Evolutionary conservation across 2,888 invertebrate species (phyloP).

Genomic region (Drosophila buzzatii): DNA sequence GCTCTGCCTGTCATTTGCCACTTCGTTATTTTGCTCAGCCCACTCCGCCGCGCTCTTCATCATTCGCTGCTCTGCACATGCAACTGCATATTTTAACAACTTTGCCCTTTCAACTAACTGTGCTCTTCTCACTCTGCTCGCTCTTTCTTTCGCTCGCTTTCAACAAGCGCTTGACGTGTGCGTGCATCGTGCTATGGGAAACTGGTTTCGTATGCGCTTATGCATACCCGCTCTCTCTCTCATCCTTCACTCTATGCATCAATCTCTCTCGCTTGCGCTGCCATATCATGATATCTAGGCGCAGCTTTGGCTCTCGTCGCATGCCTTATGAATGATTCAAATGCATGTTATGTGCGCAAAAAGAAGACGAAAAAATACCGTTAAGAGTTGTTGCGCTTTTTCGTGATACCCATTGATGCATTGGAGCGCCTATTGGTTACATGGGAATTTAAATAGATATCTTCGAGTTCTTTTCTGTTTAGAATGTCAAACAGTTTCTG

Average conservation of each 20-base stretch:
- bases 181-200: conserved; percentile 59
- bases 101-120: conserved; percentile 25
- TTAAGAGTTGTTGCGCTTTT: conserved; percentile 76
- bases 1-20: conserved; percentile 52
- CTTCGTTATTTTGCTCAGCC: conserved; percentile 60
- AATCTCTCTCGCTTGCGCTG: conserved; percentile 10
- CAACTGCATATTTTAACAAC: conserved; percentile 76
- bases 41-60: neutral
- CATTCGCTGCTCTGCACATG: conserved; percentile 56
- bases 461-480: neutral
- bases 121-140: neutral
- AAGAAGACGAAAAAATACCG: conserved; percentile 62
- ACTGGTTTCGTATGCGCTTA: conserved; percentile 61
- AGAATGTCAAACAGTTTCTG: neutral
- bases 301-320: conserved; percentile 70
- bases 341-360: conserved; percentile 76
- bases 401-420: conserved; percentile 24
- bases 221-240: neutral
- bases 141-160: conserved; percentile 7
- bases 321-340: conserved; percentile 81
- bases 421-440: conserved; percentile 12
- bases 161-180: conserved; percentile 49
- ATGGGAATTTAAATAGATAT: neutral
- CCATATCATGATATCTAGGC: conserved; percentile 33
- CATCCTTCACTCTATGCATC: neutral